phyloP scores from a whole-genome alignment of 2,888 invertebrate genomes.

The Acrobeloides nanus region DNA sequence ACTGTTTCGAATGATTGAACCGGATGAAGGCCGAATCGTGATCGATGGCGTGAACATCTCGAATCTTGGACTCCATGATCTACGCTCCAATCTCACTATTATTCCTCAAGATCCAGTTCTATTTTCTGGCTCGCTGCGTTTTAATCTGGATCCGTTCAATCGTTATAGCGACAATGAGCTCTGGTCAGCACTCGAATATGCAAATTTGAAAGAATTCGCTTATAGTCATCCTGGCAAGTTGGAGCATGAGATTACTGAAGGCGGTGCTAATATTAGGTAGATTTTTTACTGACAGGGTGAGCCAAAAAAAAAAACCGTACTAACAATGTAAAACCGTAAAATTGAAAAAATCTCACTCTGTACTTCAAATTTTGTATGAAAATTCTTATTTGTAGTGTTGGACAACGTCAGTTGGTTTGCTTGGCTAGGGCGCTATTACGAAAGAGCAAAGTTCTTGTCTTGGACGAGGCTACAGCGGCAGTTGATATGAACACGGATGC shows the following conservation, averaged over 20 bases:
- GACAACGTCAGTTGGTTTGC: constrained; percentile 37
- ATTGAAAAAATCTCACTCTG: too few species aligned
- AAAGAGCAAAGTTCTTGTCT: constrained; percentile 63
- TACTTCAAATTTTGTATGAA: background rate
- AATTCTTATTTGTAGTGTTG: constrained; percentile 19
- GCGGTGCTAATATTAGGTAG: constrained; percentile 72
- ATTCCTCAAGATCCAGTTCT: constrained; percentile 60
- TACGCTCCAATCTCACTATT: constrained; percentile 76
- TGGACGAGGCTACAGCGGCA: constrained; percentile 61
- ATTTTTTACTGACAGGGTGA: too few species aligned
- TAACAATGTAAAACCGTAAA: too few species aligned
- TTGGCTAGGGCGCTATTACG: constrained; percentile 42
- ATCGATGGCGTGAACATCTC: constrained; percentile 60
- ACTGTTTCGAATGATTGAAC: constrained; percentile 52
- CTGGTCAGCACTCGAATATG: constrained; percentile 79
- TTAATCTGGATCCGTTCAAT: constrained; percentile 86
- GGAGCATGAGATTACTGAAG: constrained; percentile 75
- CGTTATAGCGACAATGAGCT: constrained; percentile 71
- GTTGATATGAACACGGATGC: constrained; percentile 59
- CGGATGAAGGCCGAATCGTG: constrained; percentile 44
- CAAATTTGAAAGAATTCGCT: constrained; percentile 79
- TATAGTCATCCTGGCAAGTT: constrained; percentile 68
- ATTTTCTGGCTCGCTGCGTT: constrained; percentile 70
- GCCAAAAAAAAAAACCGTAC: too few species aligned
- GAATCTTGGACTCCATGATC: constrained; percentile 73